Conservation (phyloP, 2,113 vertebrate species). For the Pleuronectes platessa region DNA sequence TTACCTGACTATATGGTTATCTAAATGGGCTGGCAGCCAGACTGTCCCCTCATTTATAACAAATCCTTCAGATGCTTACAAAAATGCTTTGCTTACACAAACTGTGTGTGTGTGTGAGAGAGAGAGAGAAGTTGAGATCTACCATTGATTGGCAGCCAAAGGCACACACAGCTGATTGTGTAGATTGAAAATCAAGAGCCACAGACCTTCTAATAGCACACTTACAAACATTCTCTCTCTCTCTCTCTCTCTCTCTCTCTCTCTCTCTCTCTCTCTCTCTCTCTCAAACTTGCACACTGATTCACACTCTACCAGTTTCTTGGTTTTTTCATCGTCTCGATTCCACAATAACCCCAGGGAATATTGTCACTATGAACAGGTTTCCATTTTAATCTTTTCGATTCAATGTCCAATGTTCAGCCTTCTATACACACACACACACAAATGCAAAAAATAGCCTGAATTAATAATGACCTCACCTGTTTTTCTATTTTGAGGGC, state of each 20-base stretch:
- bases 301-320: not conserved
- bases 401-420: constrained; percentile 15
- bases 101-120: not conserved
- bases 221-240: not conserved
- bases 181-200: constrained; percentile 50
- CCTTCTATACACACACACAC: not conserved
- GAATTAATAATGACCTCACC: constrained; percentile 7
- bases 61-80: constrained; percentile 29
- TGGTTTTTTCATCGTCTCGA: constrained; percentile 27
- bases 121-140: not conserved
- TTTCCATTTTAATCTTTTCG: constrained; percentile 64
- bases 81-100: too few species aligned
- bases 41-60: constrained; percentile 40
- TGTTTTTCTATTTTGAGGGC: not conserved
- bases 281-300: not conserved
- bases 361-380: constrained; percentile 39
- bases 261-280: not conserved
- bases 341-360: constrained; percentile 42
- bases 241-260: not conserved
- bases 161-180: constrained; percentile 47
- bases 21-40: constrained; percentile 54
- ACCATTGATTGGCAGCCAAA: constrained; percentile 39
- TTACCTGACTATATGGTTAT: constrained; percentile 57
- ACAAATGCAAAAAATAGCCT: constrained; percentile 3
- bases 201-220: constrained; percentile 30